Evolutionary conservation across 2,113 vertebrate genomes (phyloP).

Genomic region (Desmodus rotundus): DNA sequence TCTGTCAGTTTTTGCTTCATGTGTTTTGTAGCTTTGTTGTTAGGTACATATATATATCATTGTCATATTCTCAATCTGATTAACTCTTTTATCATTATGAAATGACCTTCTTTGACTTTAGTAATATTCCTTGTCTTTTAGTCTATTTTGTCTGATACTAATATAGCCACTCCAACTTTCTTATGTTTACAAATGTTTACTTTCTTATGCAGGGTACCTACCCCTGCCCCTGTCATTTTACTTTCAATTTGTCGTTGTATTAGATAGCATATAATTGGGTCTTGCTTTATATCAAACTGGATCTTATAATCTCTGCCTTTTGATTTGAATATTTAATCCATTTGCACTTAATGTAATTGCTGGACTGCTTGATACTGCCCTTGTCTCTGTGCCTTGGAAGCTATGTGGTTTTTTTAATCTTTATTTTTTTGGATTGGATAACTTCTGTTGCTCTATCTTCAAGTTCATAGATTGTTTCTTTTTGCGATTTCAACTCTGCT

Average conservation of each 20-base stretch:
- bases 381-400: not conserved
- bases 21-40: not conserved
- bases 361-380: not conserved
- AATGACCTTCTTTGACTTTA: not conserved
- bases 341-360: slow-evolving; percentile 22
- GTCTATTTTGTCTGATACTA: slow-evolving; percentile 11
- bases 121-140: not conserved
- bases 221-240: not conserved
- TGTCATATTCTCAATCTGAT: not conserved
- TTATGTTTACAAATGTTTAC: not conserved
- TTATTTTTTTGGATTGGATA: not conserved
- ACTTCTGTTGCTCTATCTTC: not conserved
- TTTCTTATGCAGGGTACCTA: not conserved
- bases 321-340: not conserved
- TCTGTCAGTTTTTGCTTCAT: not conserved
- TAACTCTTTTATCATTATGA: not conserved
- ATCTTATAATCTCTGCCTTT: not conserved
- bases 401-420: not conserved
- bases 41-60: not conserved
- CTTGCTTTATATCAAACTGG: not conserved
- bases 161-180: not conserved
- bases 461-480: not conserved
- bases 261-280: not conserved
- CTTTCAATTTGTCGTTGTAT: not conserved
- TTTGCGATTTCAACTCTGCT: not conserved